phyloP scores from a whole-genome alignment of 1,140 invertebrate genomes.

The Trichonephila clavipes region DNA sequence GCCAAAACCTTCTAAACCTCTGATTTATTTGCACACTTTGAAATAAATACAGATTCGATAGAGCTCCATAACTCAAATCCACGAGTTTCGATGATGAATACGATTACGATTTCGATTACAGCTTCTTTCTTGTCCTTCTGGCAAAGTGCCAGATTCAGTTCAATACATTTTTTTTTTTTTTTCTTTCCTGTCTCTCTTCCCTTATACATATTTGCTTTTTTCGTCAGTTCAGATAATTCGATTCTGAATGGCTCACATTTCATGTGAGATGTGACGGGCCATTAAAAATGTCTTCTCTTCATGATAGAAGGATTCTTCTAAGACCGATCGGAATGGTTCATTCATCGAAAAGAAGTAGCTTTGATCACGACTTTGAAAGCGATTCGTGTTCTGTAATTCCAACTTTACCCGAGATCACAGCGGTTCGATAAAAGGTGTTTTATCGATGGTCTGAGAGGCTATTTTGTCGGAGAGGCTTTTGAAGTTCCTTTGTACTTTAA shows the following conservation, averaged over 20 bases:
- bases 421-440: not conserved
- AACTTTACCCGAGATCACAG: not conserved
- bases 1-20: no score
- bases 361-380: not conserved
- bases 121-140: not conserved
- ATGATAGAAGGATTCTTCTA: not conserved
- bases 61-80: not conserved
- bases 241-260: constrained; percentile 57
- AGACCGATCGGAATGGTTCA: not conserved
- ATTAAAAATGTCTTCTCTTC: constrained; percentile 39
- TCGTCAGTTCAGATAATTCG: constrained; percentile 47
- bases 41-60: no score
- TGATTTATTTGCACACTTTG: no score
- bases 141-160: constrained; percentile 34
- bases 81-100: not conserved
- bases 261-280: constrained; percentile 37
- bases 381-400: not conserved
- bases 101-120: constrained; percentile 44
- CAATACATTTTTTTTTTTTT: constrained; percentile 4
- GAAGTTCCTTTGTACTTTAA: not conserved
- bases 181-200: no score
- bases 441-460: not conserved
- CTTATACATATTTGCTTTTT: constrained; percentile 49
- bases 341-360: not conserved
- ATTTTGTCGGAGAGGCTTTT: not conserved